phyloP scores from a whole-genome alignment of 1,140 invertebrate genomes.

The Pygmarrhopalites habei region DNA sequence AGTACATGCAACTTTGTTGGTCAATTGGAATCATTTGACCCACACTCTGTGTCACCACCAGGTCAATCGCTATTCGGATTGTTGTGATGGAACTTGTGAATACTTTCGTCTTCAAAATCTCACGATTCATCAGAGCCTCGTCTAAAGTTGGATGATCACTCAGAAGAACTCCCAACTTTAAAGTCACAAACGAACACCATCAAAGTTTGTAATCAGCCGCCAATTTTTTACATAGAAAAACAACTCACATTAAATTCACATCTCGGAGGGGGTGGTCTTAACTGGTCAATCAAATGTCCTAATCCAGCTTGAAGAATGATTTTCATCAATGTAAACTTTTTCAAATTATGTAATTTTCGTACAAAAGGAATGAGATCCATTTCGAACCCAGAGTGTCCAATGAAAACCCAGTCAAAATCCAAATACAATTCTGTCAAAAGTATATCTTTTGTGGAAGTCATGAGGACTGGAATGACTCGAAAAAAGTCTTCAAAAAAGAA shows the following conservation, averaged over 20 bases:
- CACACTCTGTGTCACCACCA: not conserved
- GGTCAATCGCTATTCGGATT: not conserved
- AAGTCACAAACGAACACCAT: no score
- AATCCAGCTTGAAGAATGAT: conserved; percentile 19
- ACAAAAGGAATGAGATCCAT: conserved; percentile 22
- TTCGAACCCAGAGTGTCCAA: conserved; percentile 19
- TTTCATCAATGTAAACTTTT: conserved; percentile 20
- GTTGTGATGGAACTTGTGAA: not conserved
- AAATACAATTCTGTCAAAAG: conserved; percentile 19
- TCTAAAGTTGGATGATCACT: conserved; percentile 12
- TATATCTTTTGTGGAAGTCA: not conserved
- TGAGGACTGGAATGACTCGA: not conserved
- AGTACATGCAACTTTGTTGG: not conserved
- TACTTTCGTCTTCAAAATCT: conserved; percentile 3
- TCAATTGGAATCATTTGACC: not conserved
- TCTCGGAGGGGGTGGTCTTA: not conserved
- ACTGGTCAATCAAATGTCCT: not conserved
- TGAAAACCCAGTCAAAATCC: conserved; percentile 28
- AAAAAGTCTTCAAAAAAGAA: conserved; percentile 22
- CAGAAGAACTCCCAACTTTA: conserved; percentile 10
- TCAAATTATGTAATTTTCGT: conserved; percentile 9
- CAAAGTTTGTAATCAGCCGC: no score
- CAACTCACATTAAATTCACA: not conserved
- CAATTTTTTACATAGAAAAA: no score
- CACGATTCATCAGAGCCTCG: not conserved